These are phyloP conservation scores for Aproaerema taeniolella DNA, from an alignment of 2,888 invertebrate genomes.

Conservation along the genomic window DNA sequence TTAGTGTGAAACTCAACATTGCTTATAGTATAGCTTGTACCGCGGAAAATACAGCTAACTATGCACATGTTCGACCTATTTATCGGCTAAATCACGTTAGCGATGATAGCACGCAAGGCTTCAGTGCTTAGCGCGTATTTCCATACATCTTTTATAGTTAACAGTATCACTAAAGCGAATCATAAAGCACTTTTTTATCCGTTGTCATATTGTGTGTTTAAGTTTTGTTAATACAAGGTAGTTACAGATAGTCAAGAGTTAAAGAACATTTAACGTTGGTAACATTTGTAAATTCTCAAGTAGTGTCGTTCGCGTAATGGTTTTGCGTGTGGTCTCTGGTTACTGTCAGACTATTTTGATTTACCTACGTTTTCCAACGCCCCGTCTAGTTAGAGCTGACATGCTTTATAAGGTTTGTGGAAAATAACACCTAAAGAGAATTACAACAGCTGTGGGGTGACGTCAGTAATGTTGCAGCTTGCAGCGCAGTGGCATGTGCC, in stretches of 20 bases:
- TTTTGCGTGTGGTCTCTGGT: neutral
- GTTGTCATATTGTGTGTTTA: too few relatives aligned
- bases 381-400: neutral
- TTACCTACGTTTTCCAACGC: neutral
- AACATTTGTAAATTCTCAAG: too few relatives aligned
- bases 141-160: neutral
- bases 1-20: too few relatives aligned
- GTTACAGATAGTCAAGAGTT: too few relatives aligned
- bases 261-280: too few relatives aligned
- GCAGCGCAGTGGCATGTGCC: constrained; percentile 6
- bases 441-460: constrained; percentile 13
- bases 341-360: constrained; percentile 6
- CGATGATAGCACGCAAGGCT: constrained; percentile 18
- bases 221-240: too few relatives aligned
- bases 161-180: too few relatives aligned
- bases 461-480: constrained; percentile 2
- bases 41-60: neutral
- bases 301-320: too few relatives aligned
- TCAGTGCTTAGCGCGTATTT: constrained; percentile 7
- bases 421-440: neutral
- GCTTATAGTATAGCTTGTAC: too few relatives aligned
- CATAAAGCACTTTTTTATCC: too few relatives aligned
- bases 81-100: constrained; percentile 19
- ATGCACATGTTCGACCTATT: constrained; percentile 16
- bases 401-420: constrained; percentile 4